Evolutionary conservation across 2,797 vertebrate genomes (phyloP), one percentile per base, ranked within the genome.

Genomic region (Zalophus californianus): DNA sequence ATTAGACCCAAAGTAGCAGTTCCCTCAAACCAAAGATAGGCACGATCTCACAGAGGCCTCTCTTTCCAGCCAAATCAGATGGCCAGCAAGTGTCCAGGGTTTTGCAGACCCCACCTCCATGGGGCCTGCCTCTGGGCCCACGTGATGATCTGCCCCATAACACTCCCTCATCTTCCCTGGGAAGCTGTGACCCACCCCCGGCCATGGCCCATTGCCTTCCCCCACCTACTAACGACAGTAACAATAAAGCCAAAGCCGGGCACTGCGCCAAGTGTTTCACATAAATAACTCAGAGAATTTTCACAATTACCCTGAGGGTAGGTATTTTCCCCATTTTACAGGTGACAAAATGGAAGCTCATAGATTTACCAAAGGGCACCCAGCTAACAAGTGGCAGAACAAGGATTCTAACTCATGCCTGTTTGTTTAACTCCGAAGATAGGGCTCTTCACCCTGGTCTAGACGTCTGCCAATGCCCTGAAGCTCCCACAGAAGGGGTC

Each of bases 201-300:
- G 29, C 68, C 50, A 4, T 0, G 0, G n/a, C 13, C 20, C 52
- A 2, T 14, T 2, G 0, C 35, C 18, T 23, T 72, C 18, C 29
- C 52, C 54, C 35, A 0, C 66, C 56, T 66, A 18, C 66, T 25
- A 48, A 82, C 29, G 58, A 82, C 5, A 16, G 21, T 3, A 4
- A 14, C 32, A 48, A 20, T 11, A 25, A 58, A 44, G 50, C 79
- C 80, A 13, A 38, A 15, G 8, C 10, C 21, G 50, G 41, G 48
- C 16, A 78, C 27, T 12, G 14, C 13, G 21, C 38, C 62, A 50
- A 48, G 15, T 15, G 23, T 12, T 77, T 86, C 54, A 60, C 62
- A 78, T 32, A 23, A 48, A 21, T 54, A 60, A 62, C 68, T 60
- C 80, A 79, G 56, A 32, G 9, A 54, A 50, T 75, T 48, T 50